Base-by-base conservation (phyloP, 2,888 invertebrate species). In the Metalampra italica region DNA sequence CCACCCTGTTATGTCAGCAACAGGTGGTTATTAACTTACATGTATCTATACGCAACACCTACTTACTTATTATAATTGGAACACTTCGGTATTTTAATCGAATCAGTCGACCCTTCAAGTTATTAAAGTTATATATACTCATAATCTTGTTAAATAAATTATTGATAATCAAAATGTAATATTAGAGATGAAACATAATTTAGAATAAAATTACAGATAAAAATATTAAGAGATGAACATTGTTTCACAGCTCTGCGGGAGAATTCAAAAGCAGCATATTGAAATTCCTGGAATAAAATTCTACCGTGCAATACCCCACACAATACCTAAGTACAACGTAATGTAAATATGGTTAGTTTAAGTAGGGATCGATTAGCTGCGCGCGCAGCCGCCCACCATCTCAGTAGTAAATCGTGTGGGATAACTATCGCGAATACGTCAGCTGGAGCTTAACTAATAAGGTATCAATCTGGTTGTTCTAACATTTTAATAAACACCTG, bases 291-390 rank as follows among this genome's bases (percentile, higher is more conserved):
- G n/a, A 36, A 36, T n/a, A 36, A n/a, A n/a, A 3, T n/a, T 36
- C n/a, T n/a, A 2, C 46, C 47, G 49, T 59, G 45, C 55, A 59
- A 56, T 57, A 55, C 49, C 46, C 55, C 56, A 51, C 54, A 58
- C 50, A 53, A 43, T 13, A 46, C 48, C 51, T n/a, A 60, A 53
- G 60, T 62, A 59, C 53, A 50, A 61, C 51, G 50, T 58, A 59
- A 66, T 67, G 65, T 66, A 66, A 68, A 69, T 64, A 68, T 62
- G 60, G 63, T 54, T 65, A 55, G 22, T 72, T 69, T 67, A 57
- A 60, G 29, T 9, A 65, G 61, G 60, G 76, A 87, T 87, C 86
- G 84, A 87, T 87, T 68, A 63, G 67, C 52, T 87, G 86, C 86
- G 86, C 86, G 86, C 86, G 86, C n/a, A n/a, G n/a, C 81, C 68